Conservation (phyloP, 2,113 vertebrate species). For the Phalacrocorax carbo region DNA sequence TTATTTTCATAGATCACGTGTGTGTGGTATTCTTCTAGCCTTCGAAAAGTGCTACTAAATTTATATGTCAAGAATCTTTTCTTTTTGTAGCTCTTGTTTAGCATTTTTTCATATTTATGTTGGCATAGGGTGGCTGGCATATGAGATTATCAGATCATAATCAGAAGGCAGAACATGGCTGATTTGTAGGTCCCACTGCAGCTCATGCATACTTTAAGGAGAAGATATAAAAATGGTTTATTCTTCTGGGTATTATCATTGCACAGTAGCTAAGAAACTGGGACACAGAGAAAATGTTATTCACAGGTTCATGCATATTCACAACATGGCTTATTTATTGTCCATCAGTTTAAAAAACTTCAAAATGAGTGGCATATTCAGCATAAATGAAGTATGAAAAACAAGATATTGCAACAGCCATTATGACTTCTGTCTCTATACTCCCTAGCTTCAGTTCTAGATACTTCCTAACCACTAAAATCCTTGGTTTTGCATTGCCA, state of each 20-base stretch:
- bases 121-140: not conserved
- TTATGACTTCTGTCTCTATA: not conserved
- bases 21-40: not conserved
- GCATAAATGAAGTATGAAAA: not conserved
- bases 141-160: not conserved
- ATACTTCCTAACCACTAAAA: not conserved
- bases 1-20: not conserved
- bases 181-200: not conserved
- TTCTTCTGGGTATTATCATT: not conserved
- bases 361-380: not conserved
- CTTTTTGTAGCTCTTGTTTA: not conserved
- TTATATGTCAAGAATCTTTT: not conserved
- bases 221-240: not conserved
- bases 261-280: not conserved
- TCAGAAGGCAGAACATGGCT: not conserved
- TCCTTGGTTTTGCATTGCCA: not conserved
- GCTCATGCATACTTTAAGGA: not conserved
- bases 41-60: not conserved
- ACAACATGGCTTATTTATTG: not conserved
- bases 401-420: not conserved
- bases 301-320: not conserved
- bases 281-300: not conserved
- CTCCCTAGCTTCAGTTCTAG: not conserved
- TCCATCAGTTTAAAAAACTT: not conserved
- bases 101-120: not conserved